A percentile compares a stretch with the other conserved stretches of the same genome.
Conservation (phyloP, 2,113 vertebrate genomes). For the Chrysemys picta region DNA sequence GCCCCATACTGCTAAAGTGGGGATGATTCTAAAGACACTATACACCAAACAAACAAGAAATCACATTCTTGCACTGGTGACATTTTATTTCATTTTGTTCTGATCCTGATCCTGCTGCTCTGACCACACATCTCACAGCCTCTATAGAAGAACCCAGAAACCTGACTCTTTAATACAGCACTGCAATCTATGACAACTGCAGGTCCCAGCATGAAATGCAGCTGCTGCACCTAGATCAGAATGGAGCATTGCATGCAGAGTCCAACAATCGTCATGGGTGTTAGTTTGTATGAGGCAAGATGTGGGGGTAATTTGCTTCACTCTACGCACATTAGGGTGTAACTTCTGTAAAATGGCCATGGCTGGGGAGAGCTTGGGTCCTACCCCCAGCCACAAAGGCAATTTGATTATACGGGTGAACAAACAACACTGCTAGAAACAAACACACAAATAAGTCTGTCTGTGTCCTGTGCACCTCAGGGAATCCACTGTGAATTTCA, state of each 20-base stretch:
- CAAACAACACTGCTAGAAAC: not conserved
- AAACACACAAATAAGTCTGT: accelerated
- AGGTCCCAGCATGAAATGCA: not conserved
- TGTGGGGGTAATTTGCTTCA: not conserved
- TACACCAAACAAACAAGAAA: not conserved
- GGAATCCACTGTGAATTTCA: not conserved
- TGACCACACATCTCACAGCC: not conserved
- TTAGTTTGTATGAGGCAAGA: not conserved
- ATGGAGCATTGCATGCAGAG: accelerated
- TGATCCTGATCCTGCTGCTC: not conserved
- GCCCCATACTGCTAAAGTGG: too few species aligned
- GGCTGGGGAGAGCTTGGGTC: not conserved
- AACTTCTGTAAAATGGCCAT: not conserved
- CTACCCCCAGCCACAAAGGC: not conserved
- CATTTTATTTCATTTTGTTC: slow-evolving; percentile 33
- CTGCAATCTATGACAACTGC: not conserved
- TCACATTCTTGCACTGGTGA: not conserved
- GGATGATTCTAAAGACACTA: not conserved
- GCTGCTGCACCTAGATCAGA: not conserved
- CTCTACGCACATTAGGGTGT: not conserved
- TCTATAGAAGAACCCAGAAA: not conserved
- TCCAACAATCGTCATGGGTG: not conserved
- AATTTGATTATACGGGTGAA: not conserved
- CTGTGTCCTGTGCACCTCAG: not conserved
- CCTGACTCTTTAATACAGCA: not conserved